phyloP scores from a whole-genome alignment of 2,888 invertebrate species.

The Ethmia dodecea region DNA sequence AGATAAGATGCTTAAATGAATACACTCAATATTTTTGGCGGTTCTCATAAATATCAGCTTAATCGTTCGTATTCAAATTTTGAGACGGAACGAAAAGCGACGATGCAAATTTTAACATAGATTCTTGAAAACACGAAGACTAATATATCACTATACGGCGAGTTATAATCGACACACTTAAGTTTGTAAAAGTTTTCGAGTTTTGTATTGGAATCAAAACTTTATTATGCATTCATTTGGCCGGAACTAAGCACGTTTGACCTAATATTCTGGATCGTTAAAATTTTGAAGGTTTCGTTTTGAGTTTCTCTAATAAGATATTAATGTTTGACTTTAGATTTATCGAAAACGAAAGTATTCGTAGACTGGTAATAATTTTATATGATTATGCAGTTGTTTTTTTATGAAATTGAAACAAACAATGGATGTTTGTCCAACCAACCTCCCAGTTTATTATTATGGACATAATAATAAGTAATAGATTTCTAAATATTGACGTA shows the following conservation, averaged over 20 bases:
- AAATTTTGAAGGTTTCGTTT: not conserved
- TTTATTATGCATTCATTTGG: slow-evolving; percentile 1
- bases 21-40: not conserved
- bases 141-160: slow-evolving; percentile 8
- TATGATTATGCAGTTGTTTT: too few relatives aligned
- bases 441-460: too few relatives aligned
- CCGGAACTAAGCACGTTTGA: slow-evolving; percentile 5
- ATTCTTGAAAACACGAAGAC: slow-evolving; percentile 1
- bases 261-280: slow-evolving; percentile 1
- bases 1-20: too few relatives aligned
- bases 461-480: too few relatives aligned
- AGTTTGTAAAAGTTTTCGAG: slow-evolving; percentile 6
- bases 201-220: not conserved
- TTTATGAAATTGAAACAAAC: too few relatives aligned
- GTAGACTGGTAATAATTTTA: too few relatives aligned
- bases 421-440: too few relatives aligned
- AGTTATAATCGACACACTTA: slow-evolving; percentile 7
- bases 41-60: not conserved
- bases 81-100: too few relatives aligned
- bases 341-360: too few relatives aligned
- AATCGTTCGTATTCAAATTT: not conserved
- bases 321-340: too few relatives aligned
- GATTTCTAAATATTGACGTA: too few relatives aligned
- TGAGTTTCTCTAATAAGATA: too few relatives aligned
- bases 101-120: slow-evolving; percentile 11